Evolutionary conservation across 1,140 invertebrate species (phyloP).

Genomic region (Nixonia krombeini): DNA sequence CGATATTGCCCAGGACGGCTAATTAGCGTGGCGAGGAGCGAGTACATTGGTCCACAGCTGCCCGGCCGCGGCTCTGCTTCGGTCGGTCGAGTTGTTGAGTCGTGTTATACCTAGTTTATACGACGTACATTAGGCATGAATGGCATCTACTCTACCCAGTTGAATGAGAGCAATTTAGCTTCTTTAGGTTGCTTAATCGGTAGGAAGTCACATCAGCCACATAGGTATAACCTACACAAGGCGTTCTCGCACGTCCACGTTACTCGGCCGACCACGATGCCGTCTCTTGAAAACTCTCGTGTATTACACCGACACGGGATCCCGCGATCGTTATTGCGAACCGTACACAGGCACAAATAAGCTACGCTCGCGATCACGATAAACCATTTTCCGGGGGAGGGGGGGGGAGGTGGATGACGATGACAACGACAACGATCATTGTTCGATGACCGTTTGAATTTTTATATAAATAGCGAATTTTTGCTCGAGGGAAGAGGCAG

Average conservation of each 20-base stretch:
- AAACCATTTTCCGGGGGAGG: too few species aligned
- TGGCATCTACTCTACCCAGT: constrained; percentile 71
- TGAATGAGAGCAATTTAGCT: constrained; percentile 74
- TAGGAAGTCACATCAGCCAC: constrained; percentile 70
- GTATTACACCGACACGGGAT: too few species aligned
- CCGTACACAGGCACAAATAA: too few species aligned
- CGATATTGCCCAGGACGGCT: constrained; percentile 24
- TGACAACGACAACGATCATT: too few species aligned
- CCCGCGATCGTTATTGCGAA: too few species aligned
- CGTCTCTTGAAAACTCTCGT: constrained; percentile 22
- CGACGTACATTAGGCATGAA: constrained; percentile 73
- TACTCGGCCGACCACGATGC: constrained; percentile 14
- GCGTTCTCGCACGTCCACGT: too few species aligned
- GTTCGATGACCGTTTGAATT: too few species aligned
- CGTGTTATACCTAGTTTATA: constrained; percentile 71
- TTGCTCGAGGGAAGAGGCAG: too few species aligned
- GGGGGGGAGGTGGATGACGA: too few species aligned
- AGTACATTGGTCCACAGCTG: constrained; percentile 38
- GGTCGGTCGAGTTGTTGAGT: constrained; percentile 65
- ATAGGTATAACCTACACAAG: constrained; percentile 62
- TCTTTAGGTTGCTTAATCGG: constrained; percentile 73
- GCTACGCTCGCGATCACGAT: too few species aligned
- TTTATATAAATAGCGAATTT: too few species aligned
- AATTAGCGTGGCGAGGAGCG: constrained; percentile 40
- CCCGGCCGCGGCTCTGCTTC: constrained; percentile 20